Percentiles rank a stretch among this genome's conserved stretches.
phyloP scores from a whole-genome alignment of 2,113 vertebrate genomes.

The Pluvianellus socialis region DNA sequence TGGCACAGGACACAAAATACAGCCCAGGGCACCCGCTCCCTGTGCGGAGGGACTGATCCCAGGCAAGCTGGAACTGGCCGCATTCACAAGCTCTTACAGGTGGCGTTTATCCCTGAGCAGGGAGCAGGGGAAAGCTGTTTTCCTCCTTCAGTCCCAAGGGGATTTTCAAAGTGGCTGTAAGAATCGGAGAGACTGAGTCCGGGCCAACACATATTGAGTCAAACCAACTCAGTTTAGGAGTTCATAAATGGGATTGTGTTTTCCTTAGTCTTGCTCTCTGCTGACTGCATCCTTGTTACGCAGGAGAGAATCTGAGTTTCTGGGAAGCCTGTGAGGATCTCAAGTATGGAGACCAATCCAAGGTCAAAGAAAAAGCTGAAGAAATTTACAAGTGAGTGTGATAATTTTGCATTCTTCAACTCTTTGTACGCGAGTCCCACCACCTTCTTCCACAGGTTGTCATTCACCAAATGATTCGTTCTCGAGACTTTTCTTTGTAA shows the following conservation, averaged over 20 bases:
- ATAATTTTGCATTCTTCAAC: not conserved
- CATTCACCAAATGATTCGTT: not conserved
- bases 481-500: not conserved
- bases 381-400: constrained; percentile 93
- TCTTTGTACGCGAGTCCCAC: not conserved
- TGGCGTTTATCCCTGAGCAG: not conserved
- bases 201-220: fast-evolving
- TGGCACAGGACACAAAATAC: constrained; percentile 1
- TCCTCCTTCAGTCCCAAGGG: not conserved
- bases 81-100: not conserved
- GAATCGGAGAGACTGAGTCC: not conserved
- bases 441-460: not conserved
- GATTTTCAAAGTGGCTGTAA: not conserved
- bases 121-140: not conserved
- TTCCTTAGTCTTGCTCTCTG: not conserved
- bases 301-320: constrained; percentile 97
- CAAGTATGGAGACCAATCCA: constrained; percentile 92
- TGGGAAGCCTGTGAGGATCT: constrained; percentile 98
- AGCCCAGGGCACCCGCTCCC: not conserved
- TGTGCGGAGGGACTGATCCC: fast-evolving
- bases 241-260: not conserved
- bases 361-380: constrained; percentile 95
- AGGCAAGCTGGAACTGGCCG: not conserved
- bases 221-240: not conserved
- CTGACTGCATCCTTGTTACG: not conserved